phyloP scores from a whole-genome alignment of 2,113 vertebrate species.

The Equus quagga region DNA sequence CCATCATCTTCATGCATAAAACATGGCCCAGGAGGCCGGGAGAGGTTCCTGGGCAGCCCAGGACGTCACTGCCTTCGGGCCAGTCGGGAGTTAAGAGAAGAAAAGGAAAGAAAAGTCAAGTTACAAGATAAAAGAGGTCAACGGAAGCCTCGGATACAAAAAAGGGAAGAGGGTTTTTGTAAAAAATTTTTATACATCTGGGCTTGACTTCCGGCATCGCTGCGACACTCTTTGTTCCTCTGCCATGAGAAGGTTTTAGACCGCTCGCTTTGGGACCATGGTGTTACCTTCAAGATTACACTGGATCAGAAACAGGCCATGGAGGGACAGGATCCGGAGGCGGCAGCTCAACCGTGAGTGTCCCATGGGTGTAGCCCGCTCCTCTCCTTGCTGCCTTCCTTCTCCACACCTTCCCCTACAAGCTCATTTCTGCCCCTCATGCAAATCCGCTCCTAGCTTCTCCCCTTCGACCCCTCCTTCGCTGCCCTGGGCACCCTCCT shows the following conservation, averaged over 20 bases:
- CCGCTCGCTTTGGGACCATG: slow-evolving; percentile 85
- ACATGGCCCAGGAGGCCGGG: slow-evolving; percentile 88
- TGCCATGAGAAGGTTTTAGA: slow-evolving; percentile 64
- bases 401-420: rapidly evolving
- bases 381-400: rapidly evolving
- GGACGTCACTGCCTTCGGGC: slow-evolving; percentile 26
- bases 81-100: not conserved
- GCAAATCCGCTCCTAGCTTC: rapidly evolving
- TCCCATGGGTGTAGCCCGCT: rapidly evolving
- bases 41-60: slow-evolving; percentile 3
- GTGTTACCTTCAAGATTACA: slow-evolving; percentile 91
- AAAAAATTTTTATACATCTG: not conserved
- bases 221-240: not conserved
- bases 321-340: slow-evolving; percentile 88
- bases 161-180: not conserved
- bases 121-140: not conserved
- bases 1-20: slow-evolving; percentile 94
- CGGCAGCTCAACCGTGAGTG: slow-evolving; percentile 94
- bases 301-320: slow-evolving; percentile 91
- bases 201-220: slow-evolving; percentile 34
- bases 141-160: not conserved
- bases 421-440: not conserved
- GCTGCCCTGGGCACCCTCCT: rapidly evolving
- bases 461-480: no score
- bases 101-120: not conserved